Evolutionary conservation across 2,888 invertebrate species (phyloP).

Genomic region (Lepidonotus clava): DNA sequence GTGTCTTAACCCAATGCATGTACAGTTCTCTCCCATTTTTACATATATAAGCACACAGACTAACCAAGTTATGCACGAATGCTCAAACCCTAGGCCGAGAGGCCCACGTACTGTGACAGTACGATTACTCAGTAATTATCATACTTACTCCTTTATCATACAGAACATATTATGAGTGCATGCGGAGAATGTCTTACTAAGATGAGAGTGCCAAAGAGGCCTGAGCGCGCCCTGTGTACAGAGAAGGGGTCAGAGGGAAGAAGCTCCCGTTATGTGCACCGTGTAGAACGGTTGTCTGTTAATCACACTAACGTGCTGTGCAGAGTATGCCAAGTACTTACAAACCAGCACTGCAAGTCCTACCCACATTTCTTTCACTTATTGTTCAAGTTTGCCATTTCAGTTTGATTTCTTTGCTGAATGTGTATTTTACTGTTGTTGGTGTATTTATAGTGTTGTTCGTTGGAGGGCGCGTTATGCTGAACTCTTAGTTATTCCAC

Average conservation of each 20-base stretch:
- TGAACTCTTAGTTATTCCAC: not conserved
- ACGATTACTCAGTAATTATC: not conserved
- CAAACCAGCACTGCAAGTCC: not conserved
- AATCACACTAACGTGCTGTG: not conserved
- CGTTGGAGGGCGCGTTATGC: not conserved
- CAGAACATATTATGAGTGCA: not conserved
- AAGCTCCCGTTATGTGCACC: not conserved
- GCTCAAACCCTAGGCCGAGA: not conserved
- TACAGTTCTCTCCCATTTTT: not conserved
- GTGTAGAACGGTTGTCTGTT: not conserved
- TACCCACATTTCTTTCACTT: not conserved
- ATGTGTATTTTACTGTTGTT: not conserved
- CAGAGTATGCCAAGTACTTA: not conserved
- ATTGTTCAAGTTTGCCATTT: not conserved
- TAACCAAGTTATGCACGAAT: not conserved
- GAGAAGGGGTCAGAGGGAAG: not conserved
- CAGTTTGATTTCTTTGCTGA: not conserved
- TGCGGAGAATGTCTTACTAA: not conserved
- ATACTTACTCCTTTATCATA: not conserved
- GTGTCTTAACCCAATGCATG: not conserved
- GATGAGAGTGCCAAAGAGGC: not conserved
- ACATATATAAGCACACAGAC: not conserved
- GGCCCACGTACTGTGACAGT: not conserved
- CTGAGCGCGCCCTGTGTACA: not conserved
- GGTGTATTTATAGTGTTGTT: not conserved